phyloP scores from a whole-genome alignment of 2,888 invertebrate genomes.

The Harpalus rubripes region DNA sequence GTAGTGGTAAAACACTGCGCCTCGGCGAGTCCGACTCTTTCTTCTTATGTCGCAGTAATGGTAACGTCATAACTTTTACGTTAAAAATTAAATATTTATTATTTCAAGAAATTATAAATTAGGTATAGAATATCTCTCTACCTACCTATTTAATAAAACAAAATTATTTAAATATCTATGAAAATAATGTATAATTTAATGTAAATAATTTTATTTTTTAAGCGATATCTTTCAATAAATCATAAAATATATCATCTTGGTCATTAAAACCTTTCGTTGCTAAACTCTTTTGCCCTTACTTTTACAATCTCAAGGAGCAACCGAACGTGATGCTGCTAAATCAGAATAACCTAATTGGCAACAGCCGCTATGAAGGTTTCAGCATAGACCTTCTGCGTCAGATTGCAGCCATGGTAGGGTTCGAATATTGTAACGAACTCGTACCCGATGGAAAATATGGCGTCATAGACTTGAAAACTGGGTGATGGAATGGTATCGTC shows the following conservation, averaged over 20 bases:
- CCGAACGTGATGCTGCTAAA: constrained; percentile 76
- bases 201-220: background rate
- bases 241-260: too few species aligned
- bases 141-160: too few species aligned
- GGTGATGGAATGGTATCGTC: constrained; percentile 87
- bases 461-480: constrained; percentile 85
- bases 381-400: constrained; percentile 85
- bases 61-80: too few species aligned
- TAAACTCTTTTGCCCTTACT: constrained; percentile 2
- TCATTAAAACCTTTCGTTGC: background rate
- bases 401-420: constrained; percentile 83
- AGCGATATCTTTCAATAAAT: too few species aligned
- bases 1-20: too few species aligned
- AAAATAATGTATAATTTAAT: too few species aligned
- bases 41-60: too few species aligned
- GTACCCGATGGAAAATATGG: constrained; percentile 86
- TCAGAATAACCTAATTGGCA: constrained; percentile 80
- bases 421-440: constrained; percentile 83
- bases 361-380: constrained; percentile 85
- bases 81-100: too few species aligned
- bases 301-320: constrained; percentile 73
- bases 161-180: too few species aligned
- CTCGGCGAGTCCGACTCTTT: too few species aligned
- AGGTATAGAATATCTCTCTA: too few species aligned
- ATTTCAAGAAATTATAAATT: too few species aligned